Percentiles rank a stretch among this genome's conserved stretches.
Conservation (phyloP, 2,888 invertebrate species). For the Saturnia japonica region DNA sequence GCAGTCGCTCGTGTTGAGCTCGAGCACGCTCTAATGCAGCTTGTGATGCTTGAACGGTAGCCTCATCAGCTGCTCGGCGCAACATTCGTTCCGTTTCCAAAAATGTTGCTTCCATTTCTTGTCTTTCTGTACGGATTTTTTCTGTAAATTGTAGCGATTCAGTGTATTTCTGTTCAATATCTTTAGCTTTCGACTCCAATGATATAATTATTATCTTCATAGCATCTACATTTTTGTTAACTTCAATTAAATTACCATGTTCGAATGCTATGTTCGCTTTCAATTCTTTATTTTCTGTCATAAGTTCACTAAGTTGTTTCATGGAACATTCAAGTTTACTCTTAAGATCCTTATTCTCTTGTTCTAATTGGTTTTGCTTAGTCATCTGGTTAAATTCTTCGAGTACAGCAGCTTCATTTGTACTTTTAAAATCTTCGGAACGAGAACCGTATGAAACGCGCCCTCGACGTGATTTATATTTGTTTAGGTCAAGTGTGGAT, state of each 20-base stretch:
- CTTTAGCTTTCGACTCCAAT: conserved; percentile 57
- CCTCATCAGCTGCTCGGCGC: conserved; percentile 86
- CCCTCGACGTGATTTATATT: conserved; percentile 64
- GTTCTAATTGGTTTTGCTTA: conserved; percentile 58
- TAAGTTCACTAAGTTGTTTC: conserved; percentile 57
- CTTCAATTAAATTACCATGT: conserved; percentile 47
- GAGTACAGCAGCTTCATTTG: conserved; percentile 78
- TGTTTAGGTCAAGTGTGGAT: conserved; percentile 59
- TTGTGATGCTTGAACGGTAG: conserved; percentile 88
- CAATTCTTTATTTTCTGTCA: conserved; percentile 55
- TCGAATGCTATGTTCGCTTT: conserved; percentile 50
- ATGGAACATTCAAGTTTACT: conserved; percentile 61
- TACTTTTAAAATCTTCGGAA: conserved; percentile 71
- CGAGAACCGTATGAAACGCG: conserved; percentile 68
- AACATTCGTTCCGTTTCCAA: conserved; percentile 80
- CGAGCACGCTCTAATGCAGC: conserved; percentile 88
- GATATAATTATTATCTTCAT: conserved; percentile 47
- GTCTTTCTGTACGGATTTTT: conserved; percentile 62
- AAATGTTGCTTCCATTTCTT: conserved; percentile 66
- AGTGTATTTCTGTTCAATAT: conserved; percentile 55
- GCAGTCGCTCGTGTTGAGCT: conserved; percentile 86
- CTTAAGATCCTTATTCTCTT: conserved; percentile 70
- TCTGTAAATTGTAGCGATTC: conserved; percentile 55
- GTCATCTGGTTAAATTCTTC: conserved; percentile 76
- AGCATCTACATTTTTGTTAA: conserved; percentile 51